Evolutionary conservation across 2,888 invertebrate genomes (phyloP), one percentile per base, ranked within the genome.

Genomic region (Eilema depressum): DNA sequence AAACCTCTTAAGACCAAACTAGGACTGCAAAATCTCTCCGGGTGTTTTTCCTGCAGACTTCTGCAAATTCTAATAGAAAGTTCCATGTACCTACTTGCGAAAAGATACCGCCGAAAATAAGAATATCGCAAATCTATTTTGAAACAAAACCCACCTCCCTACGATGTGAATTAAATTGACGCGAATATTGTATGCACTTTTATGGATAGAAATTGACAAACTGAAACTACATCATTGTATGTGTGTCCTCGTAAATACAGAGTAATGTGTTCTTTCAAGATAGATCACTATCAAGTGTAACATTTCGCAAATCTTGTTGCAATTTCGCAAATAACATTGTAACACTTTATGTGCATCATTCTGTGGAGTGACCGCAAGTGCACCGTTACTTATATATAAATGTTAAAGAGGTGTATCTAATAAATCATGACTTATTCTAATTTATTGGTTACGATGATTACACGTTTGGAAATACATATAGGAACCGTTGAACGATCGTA

Each of bases 361-460:
- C 12, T 25, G 30, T 53, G 26, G 2, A 23, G 25, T 56, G 53
- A 63, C 56, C 63, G 28, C 63, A 63, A 63, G 14, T 5, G 56
- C 28, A 53, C 63, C 57, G 63, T 63, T 68, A 63, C 20, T 17
- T 53, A 33, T 33, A 68, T 33, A 17, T 37, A 23, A 63, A 37
- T 30, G 37, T 33, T 56, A 25, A 59, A 59, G n/a, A 63, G 17
- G 30, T 26, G 14, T 61, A n/a, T n/a, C 17, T 47, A 63, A 63
- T 63, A 57, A 68, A 62, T 68, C 26, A 33, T 37, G 25, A 57
- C 10, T 33, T 20, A 10, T 63, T 28, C 28, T 68, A 37, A 53
- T 63, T 26, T 26, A 63, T 56, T 57, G 17, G 8, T 23, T 60
- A 17, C 41, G 26, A 53, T 65, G 26, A 53, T 65, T 33, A 47